Evolutionary conservation across 2,113 vertebrate species (phyloP), one percentile per base, ranked within the genome.

Genomic region (Malurus cyaneus): DNA sequence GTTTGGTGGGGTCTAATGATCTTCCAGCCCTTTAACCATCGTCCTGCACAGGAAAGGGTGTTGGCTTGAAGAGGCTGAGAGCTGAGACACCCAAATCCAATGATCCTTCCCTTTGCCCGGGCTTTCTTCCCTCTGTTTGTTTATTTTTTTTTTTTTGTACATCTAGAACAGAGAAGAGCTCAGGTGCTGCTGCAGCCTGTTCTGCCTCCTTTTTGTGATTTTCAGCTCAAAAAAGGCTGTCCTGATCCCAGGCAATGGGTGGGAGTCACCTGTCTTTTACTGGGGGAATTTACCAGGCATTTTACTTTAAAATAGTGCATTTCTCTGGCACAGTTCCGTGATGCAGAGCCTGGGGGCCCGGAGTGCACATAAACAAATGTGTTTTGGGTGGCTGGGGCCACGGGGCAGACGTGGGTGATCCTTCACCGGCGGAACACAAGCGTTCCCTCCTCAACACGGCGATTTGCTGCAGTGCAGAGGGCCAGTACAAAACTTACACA

Each of bases 401-500:
- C 1, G 0, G 23, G 80, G 71, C 25, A 80, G 59, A 21, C 0
- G 0, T 47, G 34, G 41, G 46, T 34, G 49, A 57, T 93, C 85
- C 87, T 67, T 97, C 88, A 79, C 4, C 7, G 57, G 41, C 0
- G 2, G 72, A 84, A 81, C 57, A 79, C 73, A 88, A 90, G 29
- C 18, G 0, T 39, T 73, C 32, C 57, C 36, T 71, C 64, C 44
- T 87, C 70, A 74, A 64, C 56, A 29, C 34, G 77, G 77, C 57
- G 76, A 72, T 81, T 86, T 9, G 2, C 94, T 79, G 80, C 80
- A 54, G 86, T 61, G 69, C 83, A 81, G 80, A 95, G 46, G 73
- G 83, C 69, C 61, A 57, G 61, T 25, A 72, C 64, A 87, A 49
- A 78, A 76, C 86, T 76, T 91, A 56, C 46, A 65, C n/a, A 53